phyloP scores from a whole-genome alignment of 2,113 vertebrate species.

The Caracal caracal region DNA sequence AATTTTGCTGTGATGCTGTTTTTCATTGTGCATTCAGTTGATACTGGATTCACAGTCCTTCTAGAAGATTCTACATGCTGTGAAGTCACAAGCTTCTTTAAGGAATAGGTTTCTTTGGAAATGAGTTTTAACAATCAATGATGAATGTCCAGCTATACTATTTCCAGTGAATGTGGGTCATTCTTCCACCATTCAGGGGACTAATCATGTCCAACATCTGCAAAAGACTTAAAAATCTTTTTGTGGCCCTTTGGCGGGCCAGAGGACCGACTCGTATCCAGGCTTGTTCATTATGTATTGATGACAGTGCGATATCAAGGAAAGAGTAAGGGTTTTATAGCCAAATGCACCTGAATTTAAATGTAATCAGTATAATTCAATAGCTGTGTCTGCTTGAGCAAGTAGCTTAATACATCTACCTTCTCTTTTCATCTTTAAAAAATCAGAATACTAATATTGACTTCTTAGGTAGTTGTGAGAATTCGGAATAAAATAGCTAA shows the following conservation, averaged over 20 bases:
- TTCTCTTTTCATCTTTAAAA: conserved; percentile 17
- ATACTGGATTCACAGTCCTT: background rate
- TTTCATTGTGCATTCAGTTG: background rate
- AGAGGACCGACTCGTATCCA: background rate
- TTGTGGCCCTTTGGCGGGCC: background rate
- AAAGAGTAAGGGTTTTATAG: background rate
- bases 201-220: background rate
- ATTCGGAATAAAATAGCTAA: background rate
- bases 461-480: background rate
- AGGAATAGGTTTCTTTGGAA: background rate
- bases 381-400: background rate
- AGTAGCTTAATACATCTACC: background rate
- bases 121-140: background rate
- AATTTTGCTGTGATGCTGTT: background rate
- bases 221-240: background rate
- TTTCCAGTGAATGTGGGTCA: background rate
- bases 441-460: background rate
- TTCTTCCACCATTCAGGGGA: background rate
- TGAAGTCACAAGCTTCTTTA: background rate
- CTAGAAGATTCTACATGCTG: background rate
- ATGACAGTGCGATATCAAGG: background rate
- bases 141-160: background rate
- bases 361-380: background rate
- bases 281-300: background rate
- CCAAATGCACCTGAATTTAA: background rate